Evolutionary conservation across 2,797 vertebrate genomes (phyloP).

Genomic region (Periparus ater): DNA sequence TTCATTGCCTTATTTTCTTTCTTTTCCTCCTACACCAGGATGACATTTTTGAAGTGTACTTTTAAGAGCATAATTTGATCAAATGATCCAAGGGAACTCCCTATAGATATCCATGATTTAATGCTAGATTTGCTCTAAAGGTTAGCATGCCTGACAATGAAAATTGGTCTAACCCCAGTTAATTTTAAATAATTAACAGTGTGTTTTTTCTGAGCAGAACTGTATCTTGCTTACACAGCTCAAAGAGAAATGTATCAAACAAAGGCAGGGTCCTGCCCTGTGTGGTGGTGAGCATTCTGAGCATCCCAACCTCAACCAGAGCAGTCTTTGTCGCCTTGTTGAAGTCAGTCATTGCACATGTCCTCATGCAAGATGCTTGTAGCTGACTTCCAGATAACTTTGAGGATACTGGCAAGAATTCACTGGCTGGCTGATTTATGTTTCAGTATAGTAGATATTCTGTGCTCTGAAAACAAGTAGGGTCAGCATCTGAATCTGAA

Average conservation of each 20-base stretch:
- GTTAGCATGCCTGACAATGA: conserved; percentile 18
- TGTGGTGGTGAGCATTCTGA: background rate
- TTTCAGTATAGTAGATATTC: background rate
- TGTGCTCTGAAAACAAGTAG: background rate
- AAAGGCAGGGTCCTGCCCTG: background rate
- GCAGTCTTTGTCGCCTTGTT: background rate
- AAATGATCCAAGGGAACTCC: conserved; percentile 67
- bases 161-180: conserved; percentile 30
- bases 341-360: background rate
- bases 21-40: conserved; percentile 49
- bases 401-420: background rate
- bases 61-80: conserved; percentile 63
- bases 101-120: conserved; percentile 40
- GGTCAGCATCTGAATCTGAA: background rate
- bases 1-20: conserved; percentile 67
- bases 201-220: background rate
- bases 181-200: conserved; percentile 22
- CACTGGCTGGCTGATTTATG: background rate
- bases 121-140: conserved; percentile 12
- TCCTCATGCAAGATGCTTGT: fast-evolving
- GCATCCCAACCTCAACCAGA: fast-evolving
- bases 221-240: background rate
- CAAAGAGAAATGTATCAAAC: background rate
- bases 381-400: background rate
- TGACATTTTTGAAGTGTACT: conserved; percentile 74